These are phyloP conservation scores for Ophioninae sp. DNA, from an alignment of 2,888 invertebrate genomes.

Conservation along the genomic window DNA sequence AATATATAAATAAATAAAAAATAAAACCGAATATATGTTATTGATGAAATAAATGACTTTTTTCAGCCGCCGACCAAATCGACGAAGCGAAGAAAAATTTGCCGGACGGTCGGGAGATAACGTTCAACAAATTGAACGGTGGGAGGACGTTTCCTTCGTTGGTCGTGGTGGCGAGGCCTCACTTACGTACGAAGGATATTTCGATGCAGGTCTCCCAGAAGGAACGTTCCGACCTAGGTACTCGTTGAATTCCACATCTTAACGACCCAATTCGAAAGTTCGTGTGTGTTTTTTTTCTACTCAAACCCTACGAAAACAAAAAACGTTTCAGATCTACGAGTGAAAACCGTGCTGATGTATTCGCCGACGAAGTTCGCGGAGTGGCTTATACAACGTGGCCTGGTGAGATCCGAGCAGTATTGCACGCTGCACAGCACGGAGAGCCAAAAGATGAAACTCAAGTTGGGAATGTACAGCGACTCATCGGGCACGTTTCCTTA, in stretches of 20 bases:
- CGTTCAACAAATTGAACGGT: slow-evolving; percentile 89
- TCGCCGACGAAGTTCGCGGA: slow-evolving; percentile 93
- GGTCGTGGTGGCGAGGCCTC: slow-evolving; percentile 91
- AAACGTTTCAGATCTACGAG: slow-evolving; percentile 88
- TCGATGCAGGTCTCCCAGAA: slow-evolving; percentile 75
- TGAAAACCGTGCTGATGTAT: slow-evolving; percentile 91
- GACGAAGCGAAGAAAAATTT: slow-evolving; percentile 84
- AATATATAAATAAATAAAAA: no score
- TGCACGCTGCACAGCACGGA: slow-evolving; percentile 85
- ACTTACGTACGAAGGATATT: slow-evolving; percentile 87
- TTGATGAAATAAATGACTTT: no score
- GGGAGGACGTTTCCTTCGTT: slow-evolving; percentile 93
- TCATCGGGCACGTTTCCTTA: slow-evolving; percentile 91
- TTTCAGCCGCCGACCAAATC: slow-evolving; percentile 74
- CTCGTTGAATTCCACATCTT: slow-evolving; percentile 33
- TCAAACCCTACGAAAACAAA: no score
- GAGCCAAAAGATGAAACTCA: slow-evolving; percentile 85
- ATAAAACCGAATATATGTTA: no score
- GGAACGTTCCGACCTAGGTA: slow-evolving; percentile 81
- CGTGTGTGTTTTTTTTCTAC: no score
- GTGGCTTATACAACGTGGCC: slow-evolving; percentile 93
- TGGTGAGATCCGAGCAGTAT: slow-evolving; percentile 90
- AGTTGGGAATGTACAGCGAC: slow-evolving; percentile 93
- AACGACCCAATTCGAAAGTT: no score
- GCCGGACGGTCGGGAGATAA: slow-evolving; percentile 88